These are phyloP conservation scores for Scolopax mira DNA, from an alignment of 2,113 vertebrate genomes.

Conservation along the genomic window DNA sequence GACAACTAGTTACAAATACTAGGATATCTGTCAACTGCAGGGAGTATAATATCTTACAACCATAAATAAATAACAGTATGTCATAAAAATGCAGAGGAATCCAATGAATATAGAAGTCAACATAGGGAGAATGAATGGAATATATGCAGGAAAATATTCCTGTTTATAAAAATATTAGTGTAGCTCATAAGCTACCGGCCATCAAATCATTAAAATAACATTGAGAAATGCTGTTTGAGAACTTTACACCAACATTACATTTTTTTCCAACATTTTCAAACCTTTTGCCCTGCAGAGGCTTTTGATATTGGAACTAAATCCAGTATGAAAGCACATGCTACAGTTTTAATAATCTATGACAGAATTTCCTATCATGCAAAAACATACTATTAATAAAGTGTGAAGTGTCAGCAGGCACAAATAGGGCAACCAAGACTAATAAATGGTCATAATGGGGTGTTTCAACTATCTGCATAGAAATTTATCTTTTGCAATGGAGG, in stretches of 20 bases:
- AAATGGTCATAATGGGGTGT: not conserved
- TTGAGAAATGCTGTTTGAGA: not conserved
- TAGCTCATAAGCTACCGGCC: rapidly evolving
- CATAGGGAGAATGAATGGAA: not conserved
- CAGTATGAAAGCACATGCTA: not conserved
- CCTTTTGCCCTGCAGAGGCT: not conserved
- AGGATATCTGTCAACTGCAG: not conserved
- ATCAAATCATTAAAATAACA: not conserved
- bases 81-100: not conserved
- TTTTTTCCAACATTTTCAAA: not conserved
- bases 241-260: not conserved
- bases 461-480: conserved; percentile 40
- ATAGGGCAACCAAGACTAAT: not conserved
- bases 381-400: not conserved
- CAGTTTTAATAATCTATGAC: conserved; percentile 12
- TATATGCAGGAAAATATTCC: not conserved
- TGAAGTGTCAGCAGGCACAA: conserved; percentile 7
- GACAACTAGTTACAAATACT: not conserved
- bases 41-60: not conserved
- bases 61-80: not conserved
- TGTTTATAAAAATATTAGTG: not conserved
- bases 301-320: not conserved
- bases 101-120: not conserved
- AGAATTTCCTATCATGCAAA: conserved; percentile 14
- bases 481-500: not conserved